phyloP scores from a whole-genome alignment of 2,113 vertebrate genomes.

The Mustelus asterias region DNA sequence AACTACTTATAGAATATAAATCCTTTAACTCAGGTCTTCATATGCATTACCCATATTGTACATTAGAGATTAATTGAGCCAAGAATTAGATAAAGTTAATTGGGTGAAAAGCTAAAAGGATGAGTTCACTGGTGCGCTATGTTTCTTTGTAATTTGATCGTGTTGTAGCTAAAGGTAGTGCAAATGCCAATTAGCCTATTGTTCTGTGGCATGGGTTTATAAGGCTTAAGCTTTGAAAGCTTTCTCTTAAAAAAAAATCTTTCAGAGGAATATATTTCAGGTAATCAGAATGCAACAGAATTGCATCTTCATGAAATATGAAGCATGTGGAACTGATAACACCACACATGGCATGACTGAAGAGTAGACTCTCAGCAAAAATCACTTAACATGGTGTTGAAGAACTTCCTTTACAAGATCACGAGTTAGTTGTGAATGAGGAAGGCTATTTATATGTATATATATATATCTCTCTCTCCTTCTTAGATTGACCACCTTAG shows the following conservation, averaged over 20 bases:
- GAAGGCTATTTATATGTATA: neutral
- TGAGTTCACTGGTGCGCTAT: neutral
- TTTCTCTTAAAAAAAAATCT: neutral
- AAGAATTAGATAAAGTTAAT: conserved; percentile 19
- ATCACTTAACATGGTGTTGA: neutral
- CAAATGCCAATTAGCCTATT: neutral
- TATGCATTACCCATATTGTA: neutral
- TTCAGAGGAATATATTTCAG: neutral
- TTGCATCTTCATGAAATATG: neutral
- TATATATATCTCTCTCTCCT: neutral
- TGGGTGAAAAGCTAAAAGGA: neutral
- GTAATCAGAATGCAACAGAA: neutral
- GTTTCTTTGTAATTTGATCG: neutral
- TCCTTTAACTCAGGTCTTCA: neutral
- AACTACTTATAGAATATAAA: neutral
- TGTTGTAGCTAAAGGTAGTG: no score
- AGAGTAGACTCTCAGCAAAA: neutral
- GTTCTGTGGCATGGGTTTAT: neutral
- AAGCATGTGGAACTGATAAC: neutral
- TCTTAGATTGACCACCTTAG: neutral
- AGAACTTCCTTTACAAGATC: neutral
- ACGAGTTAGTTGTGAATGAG: neutral
- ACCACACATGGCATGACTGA: neutral
- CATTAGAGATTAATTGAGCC: neutral
- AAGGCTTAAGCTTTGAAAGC: neutral